phyloP scores from a whole-genome alignment of 2,113 vertebrate species.

The Neogobius melanostomus region DNA sequence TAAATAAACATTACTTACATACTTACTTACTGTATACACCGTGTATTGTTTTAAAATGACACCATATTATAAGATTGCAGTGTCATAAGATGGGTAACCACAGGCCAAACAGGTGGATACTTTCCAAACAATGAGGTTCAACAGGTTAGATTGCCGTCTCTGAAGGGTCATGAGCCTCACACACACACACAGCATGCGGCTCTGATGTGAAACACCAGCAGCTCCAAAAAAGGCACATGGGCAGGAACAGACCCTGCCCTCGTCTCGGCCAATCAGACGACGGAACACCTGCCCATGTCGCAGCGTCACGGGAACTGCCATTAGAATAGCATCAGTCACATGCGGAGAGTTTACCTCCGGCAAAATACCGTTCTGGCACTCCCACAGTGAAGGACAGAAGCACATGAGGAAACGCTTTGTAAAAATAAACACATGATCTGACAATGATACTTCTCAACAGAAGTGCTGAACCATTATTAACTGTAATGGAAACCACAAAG shows the following conservation, averaged over 20 bases:
- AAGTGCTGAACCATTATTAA: no score
- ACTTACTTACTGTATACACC: no score
- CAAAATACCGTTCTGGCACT: constrained; percentile 3
- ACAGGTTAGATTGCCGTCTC: background rate
- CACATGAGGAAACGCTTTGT: background rate
- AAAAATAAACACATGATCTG: background rate
- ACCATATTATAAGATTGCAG: no score
- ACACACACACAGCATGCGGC: background rate
- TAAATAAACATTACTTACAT: no score
- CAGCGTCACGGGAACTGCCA: background rate
- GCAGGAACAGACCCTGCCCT: constrained; percentile 53
- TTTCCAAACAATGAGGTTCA: background rate
- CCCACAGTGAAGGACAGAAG: background rate
- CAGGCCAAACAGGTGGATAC: background rate
- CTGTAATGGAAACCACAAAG: no score
- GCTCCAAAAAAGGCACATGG: constrained; percentile 51
- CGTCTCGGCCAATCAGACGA: constrained; percentile 61
- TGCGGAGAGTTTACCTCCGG: constrained; percentile 12
- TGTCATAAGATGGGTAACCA: no score
- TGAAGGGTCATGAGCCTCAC: background rate
- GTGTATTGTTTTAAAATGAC: no score
- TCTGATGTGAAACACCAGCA: constrained; percentile 12
- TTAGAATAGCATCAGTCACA: constrained; percentile 48
- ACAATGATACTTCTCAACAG: no score
- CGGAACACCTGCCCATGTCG: constrained; percentile 18